Base-by-base conservation (phyloP, 2,797 vertebrate genomes). In the Sebastolobus altivelis region DNA sequence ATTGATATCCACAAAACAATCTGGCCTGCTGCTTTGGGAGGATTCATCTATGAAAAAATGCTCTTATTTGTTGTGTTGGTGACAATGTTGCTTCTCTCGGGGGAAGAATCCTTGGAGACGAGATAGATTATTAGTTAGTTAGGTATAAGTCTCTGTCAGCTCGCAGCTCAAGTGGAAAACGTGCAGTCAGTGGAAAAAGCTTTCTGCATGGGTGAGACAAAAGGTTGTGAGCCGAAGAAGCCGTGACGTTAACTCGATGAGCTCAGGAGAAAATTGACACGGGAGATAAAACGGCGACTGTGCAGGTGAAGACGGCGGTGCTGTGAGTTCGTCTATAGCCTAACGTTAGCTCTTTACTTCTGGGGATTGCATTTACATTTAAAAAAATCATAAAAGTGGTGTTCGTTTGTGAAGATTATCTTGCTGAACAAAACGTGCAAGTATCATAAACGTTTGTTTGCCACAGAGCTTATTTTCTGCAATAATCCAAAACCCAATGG, bases 121-220 rank as follows among this genome's bases (percentile, higher is more conserved):
- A 38, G 72, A 59, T 9, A 14, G 77, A 82, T 80, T 83, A 81
- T 89, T 83, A 87, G 81, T 79, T 37, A 69, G 81, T 79, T 37
- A 66, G 81, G 73, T 70, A 61, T 59, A 81, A 1, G 27, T 74
- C 71, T 74, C 71, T 72, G 83, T 91, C 83, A 88, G 84, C 81
- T 80, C 38, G 52, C 72, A 56, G 72, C 60, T 86, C 56, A 37
- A 72, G 72, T 77, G 88, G 85, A 90, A 92, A 92, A 70, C n/a
- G 18, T 25, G 46, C 55, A 77, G 81, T 91, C 86, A 89, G 91
- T 86, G 87, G 88, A 87, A 94, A 54, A 93, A 72, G 40, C 58
- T 58, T 89, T 90, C 68, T 83, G 86, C 79, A 69, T 59, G 65
- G 72, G 60, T 88, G 65, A 89, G 82, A 83, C 62, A 80, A 91